A percentile compares a stretch with the other conserved stretches of the same genome.
Evolutionary conservation across 2,888 invertebrate species (phyloP).

Genomic region (Nysson spinosus): DNA sequence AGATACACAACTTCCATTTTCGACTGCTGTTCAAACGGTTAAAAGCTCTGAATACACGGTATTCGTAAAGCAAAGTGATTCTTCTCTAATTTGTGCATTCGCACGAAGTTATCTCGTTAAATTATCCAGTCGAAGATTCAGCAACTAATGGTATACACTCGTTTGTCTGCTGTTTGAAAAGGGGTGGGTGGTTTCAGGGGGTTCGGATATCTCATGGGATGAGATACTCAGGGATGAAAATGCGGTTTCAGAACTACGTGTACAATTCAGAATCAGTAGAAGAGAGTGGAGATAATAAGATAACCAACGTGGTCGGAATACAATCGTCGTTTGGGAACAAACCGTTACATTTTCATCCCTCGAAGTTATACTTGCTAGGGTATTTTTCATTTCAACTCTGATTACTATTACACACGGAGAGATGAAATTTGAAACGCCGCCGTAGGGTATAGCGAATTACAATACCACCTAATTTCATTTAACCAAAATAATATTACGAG

Average conservation of each 20-base stretch:
- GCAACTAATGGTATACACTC: constrained; percentile 21
- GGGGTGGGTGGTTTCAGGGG: no score
- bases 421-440: constrained; percentile 8
- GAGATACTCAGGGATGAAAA: constrained; percentile 51
- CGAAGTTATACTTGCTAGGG: constrained; percentile 12
- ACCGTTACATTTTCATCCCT: constrained; percentile 28
- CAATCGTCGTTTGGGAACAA: constrained; percentile 40
- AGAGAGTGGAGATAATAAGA: constrained; percentile 51
- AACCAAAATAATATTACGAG: no score
- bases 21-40: no score
- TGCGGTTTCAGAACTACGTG: constrained; percentile 48
- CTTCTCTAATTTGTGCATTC: constrained; percentile 21
- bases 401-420: constrained; percentile 21
- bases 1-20: no score
- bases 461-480: no score
- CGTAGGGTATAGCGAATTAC: neutral
- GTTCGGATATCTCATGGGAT: constrained; percentile 45
- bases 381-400: constrained; percentile 29
- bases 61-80: no score
- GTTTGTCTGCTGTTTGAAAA: constrained; percentile 34
- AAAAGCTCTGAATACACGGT: no score
- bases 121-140: constrained; percentile 19
- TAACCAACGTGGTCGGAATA: constrained; percentile 55
- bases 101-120: constrained; percentile 22
- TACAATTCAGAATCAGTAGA: constrained; percentile 51